These are phyloP conservation scores for Neuroscelio doddi DNA, from an alignment of 2,888 invertebrate species.

Conservation along the genomic window DNA sequence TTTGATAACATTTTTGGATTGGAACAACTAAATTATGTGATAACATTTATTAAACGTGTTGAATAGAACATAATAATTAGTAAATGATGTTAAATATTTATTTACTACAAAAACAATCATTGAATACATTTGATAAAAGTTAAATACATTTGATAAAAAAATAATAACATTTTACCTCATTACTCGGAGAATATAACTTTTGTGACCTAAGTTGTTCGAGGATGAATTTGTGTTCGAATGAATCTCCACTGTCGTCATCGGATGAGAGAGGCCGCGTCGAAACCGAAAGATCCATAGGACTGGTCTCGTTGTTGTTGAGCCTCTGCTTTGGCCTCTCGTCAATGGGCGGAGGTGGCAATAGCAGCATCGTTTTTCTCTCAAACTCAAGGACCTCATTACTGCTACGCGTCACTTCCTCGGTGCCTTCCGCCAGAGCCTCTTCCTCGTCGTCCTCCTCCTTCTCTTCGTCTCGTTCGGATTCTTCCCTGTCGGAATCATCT, in stretches of 20 bases:
- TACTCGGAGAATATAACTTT: constrained; percentile 66
- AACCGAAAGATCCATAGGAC: constrained; percentile 69
- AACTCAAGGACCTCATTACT: constrained; percentile 58
- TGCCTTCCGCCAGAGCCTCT: constrained; percentile 27
- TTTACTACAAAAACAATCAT: too few relatives aligned
- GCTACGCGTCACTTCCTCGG: constrained; percentile 25
- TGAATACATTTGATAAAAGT: too few relatives aligned
- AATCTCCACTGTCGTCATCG: constrained; percentile 66
- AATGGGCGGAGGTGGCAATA: constrained; percentile 46
- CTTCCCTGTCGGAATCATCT: constrained; percentile 63
- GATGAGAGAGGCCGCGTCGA: constrained; percentile 68
- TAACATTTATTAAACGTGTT: too few relatives aligned
- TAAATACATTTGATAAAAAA: too few relatives aligned
- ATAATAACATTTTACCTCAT: too few relatives aligned
- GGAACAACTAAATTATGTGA: too few relatives aligned
- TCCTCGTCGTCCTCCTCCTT: constrained; percentile 43
- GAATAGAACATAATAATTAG: too few relatives aligned
- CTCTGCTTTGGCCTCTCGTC: constrained; percentile 57
- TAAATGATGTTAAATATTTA: too few relatives aligned
- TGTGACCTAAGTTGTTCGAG: constrained; percentile 67
- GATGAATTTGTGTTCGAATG: constrained; percentile 68
- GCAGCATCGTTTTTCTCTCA: constrained; percentile 61
- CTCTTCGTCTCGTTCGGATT: constrained; percentile 42
- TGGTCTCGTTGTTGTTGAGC: constrained; percentile 65
- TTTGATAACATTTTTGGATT: too few relatives aligned